phyloP scores from a whole-genome alignment of 2,113 vertebrate species.

The Zosterops japonicus region DNA sequence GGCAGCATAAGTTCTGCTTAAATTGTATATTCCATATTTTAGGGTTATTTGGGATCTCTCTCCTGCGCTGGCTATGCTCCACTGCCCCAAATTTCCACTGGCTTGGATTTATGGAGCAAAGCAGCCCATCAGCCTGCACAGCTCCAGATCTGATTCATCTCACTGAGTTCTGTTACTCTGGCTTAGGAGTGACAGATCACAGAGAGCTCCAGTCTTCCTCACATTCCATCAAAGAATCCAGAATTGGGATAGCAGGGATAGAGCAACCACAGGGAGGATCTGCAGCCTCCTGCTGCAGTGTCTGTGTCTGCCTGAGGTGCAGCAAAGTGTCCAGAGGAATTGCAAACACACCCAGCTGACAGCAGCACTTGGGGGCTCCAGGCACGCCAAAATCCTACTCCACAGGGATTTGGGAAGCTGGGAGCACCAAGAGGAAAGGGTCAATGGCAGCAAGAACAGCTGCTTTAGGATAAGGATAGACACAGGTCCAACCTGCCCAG shows the following conservation, averaged over 20 bases:
- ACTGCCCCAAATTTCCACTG: not conserved
- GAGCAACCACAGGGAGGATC: not conserved
- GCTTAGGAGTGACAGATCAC: not conserved
- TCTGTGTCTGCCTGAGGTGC: not conserved
- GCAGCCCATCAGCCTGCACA: not conserved
- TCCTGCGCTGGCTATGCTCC: not conserved
- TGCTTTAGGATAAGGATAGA: not conserved
- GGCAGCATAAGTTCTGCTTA: not conserved
- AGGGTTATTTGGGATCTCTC: not conserved
- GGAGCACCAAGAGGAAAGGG: not conserved
- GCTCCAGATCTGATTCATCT: not conserved
- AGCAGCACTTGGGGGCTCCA: not conserved
- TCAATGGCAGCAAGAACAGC: not conserved
- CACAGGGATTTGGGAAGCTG: not conserved
- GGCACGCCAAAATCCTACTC: not conserved
- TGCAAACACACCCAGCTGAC: not conserved
- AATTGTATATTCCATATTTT: not conserved
- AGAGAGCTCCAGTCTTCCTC: not conserved
- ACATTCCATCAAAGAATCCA: not conserved
- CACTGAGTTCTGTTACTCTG: not conserved
- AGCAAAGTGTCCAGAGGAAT: not conserved
- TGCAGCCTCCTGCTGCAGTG: not conserved
- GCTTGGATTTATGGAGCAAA: slow-evolving; percentile 1
- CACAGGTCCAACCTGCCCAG: not conserved
- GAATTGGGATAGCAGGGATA: not conserved